Base-by-base conservation (phyloP, 2,888 invertebrate species). In the Metopia argyrocephala region DNA sequence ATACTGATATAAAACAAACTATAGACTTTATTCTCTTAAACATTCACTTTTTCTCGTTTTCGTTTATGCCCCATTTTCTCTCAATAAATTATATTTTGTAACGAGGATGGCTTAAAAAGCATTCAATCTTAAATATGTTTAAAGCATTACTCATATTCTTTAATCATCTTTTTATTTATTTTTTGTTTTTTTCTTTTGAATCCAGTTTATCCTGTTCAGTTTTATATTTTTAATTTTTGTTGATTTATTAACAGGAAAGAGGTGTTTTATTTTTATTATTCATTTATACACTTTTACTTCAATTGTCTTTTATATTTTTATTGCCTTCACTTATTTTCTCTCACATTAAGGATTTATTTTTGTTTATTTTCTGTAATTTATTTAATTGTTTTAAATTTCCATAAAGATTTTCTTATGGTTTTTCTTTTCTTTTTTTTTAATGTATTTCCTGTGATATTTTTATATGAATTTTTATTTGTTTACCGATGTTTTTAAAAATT, bases 361-460 rank as follows among this genome's bases (percentile, higher is more conserved):
- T 38, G 7, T 66, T 71, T 71, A 71, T 71, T 78, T 56, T 66
- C 70, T 78, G 65, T 71, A 61, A 78, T 78, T 78, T 78, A 78
- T 78, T 66, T 78, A 78, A 78, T 78, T 78, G 78, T 71, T 78
- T 78, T 71, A 71, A 61, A 78, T 71, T 78, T 61, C 59, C 78
- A 71, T 78, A 71, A 78, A n/a, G n/a, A n/a, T n/a, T 78, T 71
- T 66, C 38, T 38, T 38, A 15, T 15, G 12, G n/a, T n/a, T n/a
- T n/a, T n/a, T n/a, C n/a, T n/a, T 38, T 38, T 31, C 9, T 31
- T 31, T 31, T 12, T 9, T 0, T 31, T 68, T 59, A 57, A 28
- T 54, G 54, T 64, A 48, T 57, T 23, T 54, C 28, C 7, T 45
- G 3, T 70, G n/a, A 6, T 46, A 54, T 38, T 59, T 65, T 59